These are phyloP conservation scores for Nycticorax nycticorax DNA, from an alignment of 2,113 vertebrate species.

Conservation along the genomic window DNA sequence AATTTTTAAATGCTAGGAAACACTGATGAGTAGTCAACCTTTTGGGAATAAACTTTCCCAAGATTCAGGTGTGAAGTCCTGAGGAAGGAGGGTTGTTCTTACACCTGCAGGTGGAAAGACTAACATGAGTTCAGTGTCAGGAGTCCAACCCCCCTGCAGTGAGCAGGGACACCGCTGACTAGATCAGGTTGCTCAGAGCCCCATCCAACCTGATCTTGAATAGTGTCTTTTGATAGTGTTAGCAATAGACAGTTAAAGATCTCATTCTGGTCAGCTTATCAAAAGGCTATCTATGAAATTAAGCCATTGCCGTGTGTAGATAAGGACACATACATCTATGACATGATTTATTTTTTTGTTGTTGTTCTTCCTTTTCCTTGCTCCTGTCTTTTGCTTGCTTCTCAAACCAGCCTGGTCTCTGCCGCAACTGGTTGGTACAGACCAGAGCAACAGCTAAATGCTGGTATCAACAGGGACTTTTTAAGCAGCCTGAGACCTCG, in stretches of 20 bases:
- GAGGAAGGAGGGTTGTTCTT: background rate
- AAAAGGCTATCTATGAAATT: background rate
- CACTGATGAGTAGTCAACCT: background rate
- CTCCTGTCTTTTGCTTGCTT: background rate
- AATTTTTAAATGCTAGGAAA: background rate
- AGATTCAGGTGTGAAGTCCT: background rate
- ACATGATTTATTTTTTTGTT: background rate
- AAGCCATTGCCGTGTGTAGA: background rate
- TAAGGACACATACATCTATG: background rate
- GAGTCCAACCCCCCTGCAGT: background rate
- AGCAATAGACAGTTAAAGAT: background rate
- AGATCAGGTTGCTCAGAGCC: no score
- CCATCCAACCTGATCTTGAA: no score
- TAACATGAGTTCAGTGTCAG: background rate
- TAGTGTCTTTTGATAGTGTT: background rate
- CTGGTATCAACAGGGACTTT: background rate
- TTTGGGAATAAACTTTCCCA: background rate
- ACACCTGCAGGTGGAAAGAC: background rate
- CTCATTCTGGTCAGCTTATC: background rate
- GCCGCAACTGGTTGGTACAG: no score
- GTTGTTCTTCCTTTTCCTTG: background rate
- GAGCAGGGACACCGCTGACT: no score
- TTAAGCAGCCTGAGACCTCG: background rate
- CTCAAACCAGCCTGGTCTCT: background rate
- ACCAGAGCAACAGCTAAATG: background rate